Evolutionary conservation across 2,888 invertebrate genomes (phyloP), one percentile per base, ranked within the genome.

Genomic region (Torymus auratus): DNA sequence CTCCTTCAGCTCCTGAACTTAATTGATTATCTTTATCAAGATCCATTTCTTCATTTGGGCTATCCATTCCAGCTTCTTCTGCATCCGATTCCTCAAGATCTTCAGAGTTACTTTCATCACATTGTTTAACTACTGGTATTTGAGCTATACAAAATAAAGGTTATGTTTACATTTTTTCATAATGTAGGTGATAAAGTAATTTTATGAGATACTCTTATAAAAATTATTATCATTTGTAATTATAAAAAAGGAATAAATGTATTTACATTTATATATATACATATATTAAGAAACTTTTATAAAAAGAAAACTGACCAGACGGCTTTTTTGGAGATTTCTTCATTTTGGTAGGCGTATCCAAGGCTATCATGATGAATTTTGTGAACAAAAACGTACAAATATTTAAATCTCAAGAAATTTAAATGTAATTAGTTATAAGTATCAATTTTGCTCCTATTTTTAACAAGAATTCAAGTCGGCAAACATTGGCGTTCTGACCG

Each of bases 41-140:
- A 67, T 78, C 77, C 55, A 82, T 50, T 78, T 80, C 80, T 74
- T 80, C 82, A 73, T 80, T 80, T 13, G 74, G 71, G 68, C 78
- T 80, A 13, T 74, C 77, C n/a, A n/a, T 56, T 50, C 71, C 82
- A 75, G 74, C 78, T 78, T 82, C 80, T 64, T 80, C 80, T 20
- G 53, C 77, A 73, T 80, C 79, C 14, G 79, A 82, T 56, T 82
- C 78, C 68, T 72, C 72, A 17, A 67, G 11, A 2, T 77, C 77
- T 17, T 78, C 70, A 56, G 65, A 78, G 52, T 75, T 71, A 41
- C 64, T 74, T 41, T 64, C 60, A n/a, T 64, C 61, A n/a, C 17
- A 56, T 65, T 65, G 52, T 65, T 68, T 77, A 17, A 52, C 69
- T 56, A 64, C 73, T 50, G 81, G 74, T 65, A 60, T 23, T 64